Base-by-base conservation (phyloP, 2,888 invertebrate species). In the Drosophila paracracens region DNA sequence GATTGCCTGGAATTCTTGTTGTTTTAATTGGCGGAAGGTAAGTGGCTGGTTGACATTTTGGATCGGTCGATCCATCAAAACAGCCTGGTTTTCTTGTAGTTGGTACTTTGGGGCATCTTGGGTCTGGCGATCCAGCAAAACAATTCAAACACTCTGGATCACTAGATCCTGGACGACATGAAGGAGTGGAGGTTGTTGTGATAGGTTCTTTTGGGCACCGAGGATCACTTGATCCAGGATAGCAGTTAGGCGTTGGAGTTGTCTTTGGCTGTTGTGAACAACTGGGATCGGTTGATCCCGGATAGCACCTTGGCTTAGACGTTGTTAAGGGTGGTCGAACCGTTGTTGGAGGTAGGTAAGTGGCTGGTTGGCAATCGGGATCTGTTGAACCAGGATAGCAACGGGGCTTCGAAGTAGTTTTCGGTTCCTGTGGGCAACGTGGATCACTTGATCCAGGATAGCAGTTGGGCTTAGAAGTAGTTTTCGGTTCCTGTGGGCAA, bases 401-500 rank as follows among this genome's bases (percentile, higher is more conserved):
- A 0, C 21, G 13, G 2, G 64, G 65, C 18, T n/a, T 50, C 1
- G 46, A 2, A 1, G 57, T 72, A 4, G 68, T 64, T 11, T 33
- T 65, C 0, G 62, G 53, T 2, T 11, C 3, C 35, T 69, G 94
- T 92, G 83, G 91, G n/a, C 93, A 93, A 16, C 90, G 81, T 1
- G 93, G 89, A 76, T 94, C 93, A 0, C 82, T 80, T 0, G 92
- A 94, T 86, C 80, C 93, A 52, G 89, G 93, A 73, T 90, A 93
- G 58, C 93, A 93, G 4, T 66, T 50, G 2, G 64, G 65, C 18
- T n/a, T 50, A 1, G 46, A 2, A 1, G 57, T 72, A 4, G 68
- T 64, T 11, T 33, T 65, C 0, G 62, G 53, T 2, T 11, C 3
- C 35, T 69, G 94, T 92, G 83, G 91, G n/a, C 93, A 93, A 16